Conservation (phyloP, 2,113 vertebrate species). For the Platanista minor region DNA sequence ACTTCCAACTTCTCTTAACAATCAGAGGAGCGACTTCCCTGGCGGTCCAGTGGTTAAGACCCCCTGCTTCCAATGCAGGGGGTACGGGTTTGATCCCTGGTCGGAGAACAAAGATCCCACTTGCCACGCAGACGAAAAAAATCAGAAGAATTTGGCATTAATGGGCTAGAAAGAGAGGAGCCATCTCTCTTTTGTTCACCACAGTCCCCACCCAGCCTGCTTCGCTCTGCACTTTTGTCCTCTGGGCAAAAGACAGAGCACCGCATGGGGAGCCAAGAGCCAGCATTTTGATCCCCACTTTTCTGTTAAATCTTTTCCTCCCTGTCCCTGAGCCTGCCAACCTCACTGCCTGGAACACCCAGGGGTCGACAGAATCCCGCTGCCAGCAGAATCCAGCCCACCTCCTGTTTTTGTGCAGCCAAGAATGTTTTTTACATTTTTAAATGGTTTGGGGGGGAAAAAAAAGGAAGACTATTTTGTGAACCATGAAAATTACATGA, state of each 20-base stretch:
- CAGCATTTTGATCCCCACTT: accelerated
- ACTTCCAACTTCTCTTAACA: neutral
- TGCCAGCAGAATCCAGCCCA: neutral
- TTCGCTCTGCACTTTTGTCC: neutral
- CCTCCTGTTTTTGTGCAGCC: neutral
- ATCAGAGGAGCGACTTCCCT: neutral
- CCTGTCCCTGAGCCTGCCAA: neutral
- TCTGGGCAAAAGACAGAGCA: neutral
- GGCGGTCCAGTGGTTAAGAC: too few species aligned
- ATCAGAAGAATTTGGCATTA: neutral
- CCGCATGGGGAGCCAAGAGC: neutral
- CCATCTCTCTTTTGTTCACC: neutral
- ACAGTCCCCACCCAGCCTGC: neutral
- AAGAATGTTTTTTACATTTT: conserved; percentile 33
- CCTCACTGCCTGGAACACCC: neutral
- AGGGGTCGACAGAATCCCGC: neutral
- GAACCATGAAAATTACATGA: neutral
- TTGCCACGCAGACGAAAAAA: too few species aligned
- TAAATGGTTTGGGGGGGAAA: neutral
- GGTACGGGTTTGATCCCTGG: too few species aligned
- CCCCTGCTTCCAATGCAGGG: too few species aligned
- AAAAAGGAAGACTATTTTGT: neutral
- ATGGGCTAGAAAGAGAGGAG: neutral
- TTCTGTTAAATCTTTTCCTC: neutral
- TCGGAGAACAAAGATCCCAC: too few species aligned